Conservation (phyloP, 2,797 vertebrate genomes). For the Artibeus lituratus region DNA sequence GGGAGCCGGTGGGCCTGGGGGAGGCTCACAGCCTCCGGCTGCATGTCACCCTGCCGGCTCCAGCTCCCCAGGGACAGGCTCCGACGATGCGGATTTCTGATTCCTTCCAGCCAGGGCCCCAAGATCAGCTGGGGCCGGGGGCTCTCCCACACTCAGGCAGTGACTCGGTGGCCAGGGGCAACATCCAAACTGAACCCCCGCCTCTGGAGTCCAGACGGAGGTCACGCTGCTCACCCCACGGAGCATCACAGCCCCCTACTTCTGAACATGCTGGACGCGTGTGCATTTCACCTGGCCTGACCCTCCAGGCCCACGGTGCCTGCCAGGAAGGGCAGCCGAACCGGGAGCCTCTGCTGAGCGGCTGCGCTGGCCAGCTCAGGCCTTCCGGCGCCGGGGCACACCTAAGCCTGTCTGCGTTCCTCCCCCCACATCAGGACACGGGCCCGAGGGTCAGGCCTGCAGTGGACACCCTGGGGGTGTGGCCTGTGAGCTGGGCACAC, state of each 20-base stretch:
- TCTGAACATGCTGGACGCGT: not conserved
- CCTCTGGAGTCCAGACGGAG: not conserved
- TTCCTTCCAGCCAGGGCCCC: not conserved
- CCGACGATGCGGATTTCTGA: not conserved
- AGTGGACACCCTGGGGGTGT: not conserved
- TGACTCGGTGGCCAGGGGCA: not conserved
- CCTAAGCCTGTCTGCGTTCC: too few species aligned
- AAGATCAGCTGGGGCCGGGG: fast-evolving
- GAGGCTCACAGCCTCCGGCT: too few species aligned
- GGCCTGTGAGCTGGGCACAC: not conserved
- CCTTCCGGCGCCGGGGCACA: not conserved
- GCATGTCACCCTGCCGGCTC: too few species aligned
- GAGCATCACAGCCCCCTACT: fast-evolving
- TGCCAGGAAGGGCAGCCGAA: not conserved
- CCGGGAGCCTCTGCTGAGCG: not conserved
- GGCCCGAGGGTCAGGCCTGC: not conserved
- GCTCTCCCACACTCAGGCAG: not conserved
- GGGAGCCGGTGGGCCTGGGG: not conserved
- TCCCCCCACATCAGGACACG: not conserved
- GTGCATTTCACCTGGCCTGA: not conserved
- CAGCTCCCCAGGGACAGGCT: not conserved
- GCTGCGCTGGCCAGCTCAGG: not conserved
- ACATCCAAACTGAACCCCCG: fast-evolving
- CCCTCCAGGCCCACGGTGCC: not conserved
- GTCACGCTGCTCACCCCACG: fast-evolving